Percentiles rank a stretch among this genome's conserved stretches.
These are phyloP conservation scores for Sesia bembeciformis DNA, from an alignment of 2,888 invertebrate species.

Conservation along the genomic window DNA sequence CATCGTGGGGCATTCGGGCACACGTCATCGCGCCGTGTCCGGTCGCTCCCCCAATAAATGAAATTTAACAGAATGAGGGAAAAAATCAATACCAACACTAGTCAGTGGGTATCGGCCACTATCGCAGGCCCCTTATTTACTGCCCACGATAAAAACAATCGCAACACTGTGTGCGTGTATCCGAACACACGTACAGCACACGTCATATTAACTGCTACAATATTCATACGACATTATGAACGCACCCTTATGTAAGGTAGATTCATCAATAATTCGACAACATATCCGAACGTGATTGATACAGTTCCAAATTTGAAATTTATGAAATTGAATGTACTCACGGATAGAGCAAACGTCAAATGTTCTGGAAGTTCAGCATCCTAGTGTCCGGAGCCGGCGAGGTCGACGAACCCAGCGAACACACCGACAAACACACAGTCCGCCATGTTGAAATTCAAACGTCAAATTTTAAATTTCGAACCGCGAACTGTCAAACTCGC, in stretches of 20 bases:
- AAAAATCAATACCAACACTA: conserved; percentile 69
- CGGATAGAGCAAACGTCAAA: conserved; percentile 68
- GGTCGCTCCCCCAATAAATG: conserved; percentile 69
- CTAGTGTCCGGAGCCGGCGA: conserved; percentile 33
- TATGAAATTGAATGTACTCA: conserved; percentile 31
- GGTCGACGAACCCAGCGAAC: conserved; percentile 54
- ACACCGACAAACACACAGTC: conserved; percentile 54
- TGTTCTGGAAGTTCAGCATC: conserved; percentile 66
- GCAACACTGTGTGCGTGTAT: conserved; percentile 31
- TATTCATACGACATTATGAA: conserved; percentile 54
- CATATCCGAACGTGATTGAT: conserved; percentile 10
- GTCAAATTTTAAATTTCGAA: conserved; percentile 43
- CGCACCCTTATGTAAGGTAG: conserved; percentile 42
- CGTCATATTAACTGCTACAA: conserved; percentile 39
- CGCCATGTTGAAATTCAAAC: conserved; percentile 61
- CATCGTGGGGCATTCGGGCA: conserved; percentile 17
- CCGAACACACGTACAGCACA: conserved; percentile 15
- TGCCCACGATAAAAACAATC: conserved; percentile 65
- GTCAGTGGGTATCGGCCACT: conserved; percentile 53
- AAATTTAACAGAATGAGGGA: conserved; percentile 74
- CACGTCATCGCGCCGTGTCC: conserved; percentile 44
- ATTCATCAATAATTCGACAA: conserved; percentile 40
- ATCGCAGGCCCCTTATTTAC: conserved; percentile 66
- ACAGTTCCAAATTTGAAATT: conserved; percentile 7
- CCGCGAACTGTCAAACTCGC: conserved; percentile 47